phyloP scores from a whole-genome alignment of 1,140 invertebrate genomes.

The Ceratina calcarata region DNA sequence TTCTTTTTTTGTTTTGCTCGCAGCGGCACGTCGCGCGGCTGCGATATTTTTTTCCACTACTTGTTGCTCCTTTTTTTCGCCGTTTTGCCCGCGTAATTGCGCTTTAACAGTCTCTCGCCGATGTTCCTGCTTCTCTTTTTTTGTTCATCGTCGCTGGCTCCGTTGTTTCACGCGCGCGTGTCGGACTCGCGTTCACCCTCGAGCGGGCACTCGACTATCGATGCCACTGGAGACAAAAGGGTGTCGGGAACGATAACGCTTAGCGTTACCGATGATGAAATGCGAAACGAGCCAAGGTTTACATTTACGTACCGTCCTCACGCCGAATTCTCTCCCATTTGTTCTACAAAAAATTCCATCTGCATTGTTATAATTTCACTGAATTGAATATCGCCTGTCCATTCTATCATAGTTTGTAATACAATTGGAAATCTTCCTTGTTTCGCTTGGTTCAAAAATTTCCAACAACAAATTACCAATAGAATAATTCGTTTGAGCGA shows the following conservation, averaged over 20 bases:
- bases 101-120: constrained; percentile 31
- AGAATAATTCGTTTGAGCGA: too few relatives aligned
- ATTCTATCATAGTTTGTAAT: too few relatives aligned
- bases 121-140: neutral
- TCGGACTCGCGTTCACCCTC: neutral
- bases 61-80: constrained; percentile 48
- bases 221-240: constrained; percentile 16
- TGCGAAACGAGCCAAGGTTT: constrained; percentile 69
- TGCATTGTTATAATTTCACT: constrained; percentile 68
- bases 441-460: too few relatives aligned
- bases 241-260: neutral
- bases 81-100: constrained; percentile 41
- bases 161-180: neutral
- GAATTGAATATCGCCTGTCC: constrained; percentile 28
- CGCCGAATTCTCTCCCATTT: constrained; percentile 49
- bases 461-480: too few relatives aligned
- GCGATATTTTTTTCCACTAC: constrained; percentile 37
- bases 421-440: neutral
- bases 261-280: constrained; percentile 55
- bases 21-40: constrained; percentile 28
- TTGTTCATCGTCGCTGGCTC: neutral
- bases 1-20: constrained; percentile 16
- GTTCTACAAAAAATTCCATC: constrained; percentile 59
- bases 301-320: constrained; percentile 61
- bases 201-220: constrained; percentile 14